Evolutionary conservation across 2,888 invertebrate species (phyloP), one percentile per base, ranked within the genome.

Genomic region (Heliconius hortense): DNA sequence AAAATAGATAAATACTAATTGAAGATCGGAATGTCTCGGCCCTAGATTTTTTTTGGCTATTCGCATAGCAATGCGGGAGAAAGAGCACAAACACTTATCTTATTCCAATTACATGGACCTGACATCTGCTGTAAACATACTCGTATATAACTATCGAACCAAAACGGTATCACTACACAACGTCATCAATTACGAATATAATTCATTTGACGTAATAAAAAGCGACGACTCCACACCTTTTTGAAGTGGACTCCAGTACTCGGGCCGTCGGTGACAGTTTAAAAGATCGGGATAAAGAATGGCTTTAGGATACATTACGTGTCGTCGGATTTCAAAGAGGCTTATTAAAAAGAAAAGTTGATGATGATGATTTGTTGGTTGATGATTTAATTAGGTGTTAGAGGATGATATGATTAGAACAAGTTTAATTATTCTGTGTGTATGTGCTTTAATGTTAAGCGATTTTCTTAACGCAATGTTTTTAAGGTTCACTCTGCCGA

Each of bases 221-320:
- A 15, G 66, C 18, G 60, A 24, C 79, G 75, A 66, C 81, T 82
- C 82, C 78, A 80, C 56, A 35, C n/a, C 72, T 79, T 76, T 79
- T 76, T 76, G 77, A 76, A 75, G 74, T 43, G 28, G 64, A 71
- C 64, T 39, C 73, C 77, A 84, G 76, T 82, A 35, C 66, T 26
- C 63, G 31, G 11, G 31, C 35, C 63, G 56, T 35, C 77, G 84
- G 76, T 83, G 85, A 85, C 84, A 81, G 82, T 82, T 85, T 84
- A 82, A 84, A 82, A 82, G 82, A 82, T 82, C 72, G 64, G 74
- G 78, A 79, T 83, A 84, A 86, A 81, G 81, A 84, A 87, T 84
- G 85, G 81, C 80, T 81, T 81, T 78, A 82, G 82, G 82, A 82
- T 80, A 79, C 81, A 84, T 84, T 80, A 82, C 82, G 77, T 79